Conservation (phyloP, 2,797 vertebrate genomes). For the Steatocranus sp. region DNA sequence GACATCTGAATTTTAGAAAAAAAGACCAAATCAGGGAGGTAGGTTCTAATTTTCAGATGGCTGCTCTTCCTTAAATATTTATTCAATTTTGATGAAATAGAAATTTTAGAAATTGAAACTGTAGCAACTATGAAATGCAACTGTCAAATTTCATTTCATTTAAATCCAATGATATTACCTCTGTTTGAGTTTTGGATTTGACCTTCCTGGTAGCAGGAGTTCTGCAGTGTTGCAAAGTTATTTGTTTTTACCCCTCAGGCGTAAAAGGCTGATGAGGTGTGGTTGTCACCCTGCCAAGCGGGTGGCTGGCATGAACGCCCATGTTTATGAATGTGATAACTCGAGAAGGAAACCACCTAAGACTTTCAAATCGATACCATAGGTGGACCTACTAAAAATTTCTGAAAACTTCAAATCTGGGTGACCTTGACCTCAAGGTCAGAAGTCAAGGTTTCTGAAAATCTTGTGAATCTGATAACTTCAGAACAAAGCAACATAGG, state of each 20-base stretch:
- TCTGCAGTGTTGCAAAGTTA: background rate
- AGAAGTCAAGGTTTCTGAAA: background rate
- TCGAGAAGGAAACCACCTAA: background rate
- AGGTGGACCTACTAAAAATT: background rate
- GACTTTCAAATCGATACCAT: background rate
- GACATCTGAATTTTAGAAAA: background rate
- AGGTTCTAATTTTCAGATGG: background rate
- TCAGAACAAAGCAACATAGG: background rate
- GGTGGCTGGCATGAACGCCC: background rate
- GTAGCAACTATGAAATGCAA: background rate
- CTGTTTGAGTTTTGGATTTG: background rate
- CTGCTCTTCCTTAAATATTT: background rate
- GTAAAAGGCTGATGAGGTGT: background rate
- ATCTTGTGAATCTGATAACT: background rate
- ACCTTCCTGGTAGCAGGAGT: background rate
- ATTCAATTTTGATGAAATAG: background rate
- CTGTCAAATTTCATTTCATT: background rate
- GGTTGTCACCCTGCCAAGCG: rapidly evolving
- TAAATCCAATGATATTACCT: background rate
- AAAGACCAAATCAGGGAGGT: background rate
- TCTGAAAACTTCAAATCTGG: background rate
- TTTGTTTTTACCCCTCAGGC: background rate
- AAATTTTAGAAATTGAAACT: background rate
- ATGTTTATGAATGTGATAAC: background rate
- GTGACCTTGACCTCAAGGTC: background rate